phyloP scores from a whole-genome alignment of 2,888 invertebrate genomes.

The Nebria brevicollis region DNA sequence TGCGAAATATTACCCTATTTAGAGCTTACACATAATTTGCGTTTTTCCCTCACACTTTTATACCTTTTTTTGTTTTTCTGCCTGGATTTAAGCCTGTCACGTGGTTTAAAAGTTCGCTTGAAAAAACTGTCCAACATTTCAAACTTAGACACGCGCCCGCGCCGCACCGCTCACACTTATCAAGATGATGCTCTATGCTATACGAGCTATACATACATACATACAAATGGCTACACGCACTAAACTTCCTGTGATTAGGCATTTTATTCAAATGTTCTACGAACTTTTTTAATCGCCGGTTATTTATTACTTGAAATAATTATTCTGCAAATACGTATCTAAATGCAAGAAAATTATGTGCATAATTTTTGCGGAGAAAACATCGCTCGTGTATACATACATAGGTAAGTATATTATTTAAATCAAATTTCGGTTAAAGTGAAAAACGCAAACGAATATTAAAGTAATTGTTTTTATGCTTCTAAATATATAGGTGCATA shows the following conservation, averaged over 20 bases:
- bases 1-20: conserved; percentile 46
- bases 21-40: conserved; percentile 47
- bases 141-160: neutral
- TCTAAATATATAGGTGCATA: neutral
- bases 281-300: conserved; percentile 12
- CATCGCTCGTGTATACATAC: too few relatives aligned
- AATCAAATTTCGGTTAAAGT: too few relatives aligned
- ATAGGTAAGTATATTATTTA: too few relatives aligned
- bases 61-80: neutral
- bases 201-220: neutral
- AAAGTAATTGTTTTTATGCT: neutral
- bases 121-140: neutral
- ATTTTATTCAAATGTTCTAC: conserved; percentile 9
- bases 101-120: neutral
- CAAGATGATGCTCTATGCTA: neutral
- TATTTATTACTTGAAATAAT: neutral
- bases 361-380: neutral
- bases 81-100: neutral
- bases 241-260: neutral
- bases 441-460: too few relatives aligned
- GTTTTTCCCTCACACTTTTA: conserved; percentile 25
- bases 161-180: neutral
- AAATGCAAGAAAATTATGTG: neutral
- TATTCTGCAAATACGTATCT: neutral
- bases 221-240: neutral